A percentile compares a stretch with the other conserved stretches of the same genome.
Evolutionary conservation across 2,888 invertebrate genomes (phyloP).

Genomic region (Pseudolycoriella hygida): DNA sequence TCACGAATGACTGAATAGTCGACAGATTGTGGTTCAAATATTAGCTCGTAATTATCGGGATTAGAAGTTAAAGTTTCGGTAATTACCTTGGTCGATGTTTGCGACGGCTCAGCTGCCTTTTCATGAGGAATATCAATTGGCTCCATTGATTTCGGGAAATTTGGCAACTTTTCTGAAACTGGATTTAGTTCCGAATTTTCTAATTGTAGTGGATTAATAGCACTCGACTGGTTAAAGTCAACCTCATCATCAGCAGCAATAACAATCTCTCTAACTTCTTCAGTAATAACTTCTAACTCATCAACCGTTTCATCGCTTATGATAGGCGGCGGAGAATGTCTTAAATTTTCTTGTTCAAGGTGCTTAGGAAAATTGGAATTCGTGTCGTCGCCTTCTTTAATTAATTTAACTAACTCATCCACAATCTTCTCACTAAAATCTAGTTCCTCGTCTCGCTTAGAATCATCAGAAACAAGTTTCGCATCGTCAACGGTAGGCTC

Average conservation of each 20-base stretch:
- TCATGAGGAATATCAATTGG: no score
- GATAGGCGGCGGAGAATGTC: neutral
- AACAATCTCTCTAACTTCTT: neutral
- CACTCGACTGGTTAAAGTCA: neutral
- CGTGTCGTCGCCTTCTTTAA: neutral
- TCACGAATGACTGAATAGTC: constrained; percentile 7
- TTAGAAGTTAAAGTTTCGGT: neutral
- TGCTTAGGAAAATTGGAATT: neutral
- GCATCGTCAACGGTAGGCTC: no score
- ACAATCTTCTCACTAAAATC: no score
- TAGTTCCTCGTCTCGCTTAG: neutral
- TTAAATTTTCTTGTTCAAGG: neutral
- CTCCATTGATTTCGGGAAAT: no score
- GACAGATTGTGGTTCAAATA: neutral
- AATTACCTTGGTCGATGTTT: no score
- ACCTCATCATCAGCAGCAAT: neutral
- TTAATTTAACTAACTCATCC: neutral
- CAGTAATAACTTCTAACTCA: neutral
- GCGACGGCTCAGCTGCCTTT: no score
- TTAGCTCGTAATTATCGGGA: neutral
- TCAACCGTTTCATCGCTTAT: neutral
- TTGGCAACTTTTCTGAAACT: no score
- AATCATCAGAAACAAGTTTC: neutral
- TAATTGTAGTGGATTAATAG: no score
- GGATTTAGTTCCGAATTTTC: no score